These are phyloP conservation scores for Xiphophorus maculatus DNA, from an alignment of 2,113 vertebrate species.

Conservation along the genomic window DNA sequence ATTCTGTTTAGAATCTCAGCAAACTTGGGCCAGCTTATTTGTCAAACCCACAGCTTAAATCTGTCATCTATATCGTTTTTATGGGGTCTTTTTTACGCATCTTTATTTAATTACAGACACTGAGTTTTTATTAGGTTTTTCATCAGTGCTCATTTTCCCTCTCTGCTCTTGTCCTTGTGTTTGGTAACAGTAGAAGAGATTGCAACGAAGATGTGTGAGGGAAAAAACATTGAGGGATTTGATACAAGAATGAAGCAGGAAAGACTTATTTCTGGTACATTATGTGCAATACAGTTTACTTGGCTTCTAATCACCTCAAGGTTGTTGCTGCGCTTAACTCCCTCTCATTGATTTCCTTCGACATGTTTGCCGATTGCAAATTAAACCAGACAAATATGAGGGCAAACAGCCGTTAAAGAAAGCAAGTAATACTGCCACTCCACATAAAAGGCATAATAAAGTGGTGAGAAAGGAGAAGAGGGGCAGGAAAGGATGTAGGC, in stretches of 20 bases:
- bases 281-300: constrained; percentile 4
- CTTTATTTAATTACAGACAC: constrained; percentile 59
- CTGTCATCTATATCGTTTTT: constrained; percentile 29
- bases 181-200: not conserved
- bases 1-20: not conserved
- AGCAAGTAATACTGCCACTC: not conserved
- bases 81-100: constrained; percentile 17
- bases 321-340: not conserved
- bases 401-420: constrained; percentile 2
- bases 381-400: not conserved
- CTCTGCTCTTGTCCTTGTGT: not conserved
- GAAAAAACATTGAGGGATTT: constrained; percentile 16
- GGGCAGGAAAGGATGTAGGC: constrained; percentile 31
- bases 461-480: constrained; percentile 22
- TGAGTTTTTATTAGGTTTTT: constrained; percentile 57
- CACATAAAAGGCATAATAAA: constrained; percentile 9
- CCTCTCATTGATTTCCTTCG: not conserved
- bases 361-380: not conserved
- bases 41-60: constrained; percentile 48
- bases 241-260: constrained; percentile 8
- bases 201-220: not conserved
- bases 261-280: constrained; percentile 15
- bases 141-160: constrained; percentile 26
- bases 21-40: constrained; percentile 5
- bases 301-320: not conserved